A percentile compares a stretch with the other conserved stretches of the same genome.
Conservation (phyloP, 2,888 invertebrate genomes). For the Choreutis nemorana region DNA sequence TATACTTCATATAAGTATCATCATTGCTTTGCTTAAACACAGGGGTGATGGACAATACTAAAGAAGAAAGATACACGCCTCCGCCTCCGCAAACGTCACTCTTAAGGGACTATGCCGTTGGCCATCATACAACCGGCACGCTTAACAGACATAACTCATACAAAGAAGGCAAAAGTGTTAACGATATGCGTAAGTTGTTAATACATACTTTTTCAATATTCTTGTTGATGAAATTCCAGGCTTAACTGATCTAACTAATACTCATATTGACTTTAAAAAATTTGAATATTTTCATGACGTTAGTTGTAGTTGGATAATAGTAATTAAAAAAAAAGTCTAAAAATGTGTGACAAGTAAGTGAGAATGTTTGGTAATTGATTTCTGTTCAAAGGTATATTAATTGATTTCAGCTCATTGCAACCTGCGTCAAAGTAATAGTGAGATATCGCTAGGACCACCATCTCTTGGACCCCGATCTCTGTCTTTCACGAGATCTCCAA, state of each 20-base stretch:
- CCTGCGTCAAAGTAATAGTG: constrained; percentile 52
- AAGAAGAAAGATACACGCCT: constrained; percentile 31
- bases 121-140: constrained; percentile 20
- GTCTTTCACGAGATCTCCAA: constrained; percentile 45
- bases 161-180: constrained; percentile 49
- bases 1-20: not conserved
- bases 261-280: too few relatives aligned
- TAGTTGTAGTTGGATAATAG: too few relatives aligned
- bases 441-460: constrained; percentile 47
- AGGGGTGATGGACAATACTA: constrained; percentile 42
- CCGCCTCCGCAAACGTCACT: constrained; percentile 22
- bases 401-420: constrained; percentile 31
- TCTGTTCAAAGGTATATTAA: constrained; percentile 11
- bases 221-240: too few relatives aligned
- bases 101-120: constrained; percentile 36
- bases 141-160: constrained; percentile 58
- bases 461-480: constrained; percentile 51
- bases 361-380: not conserved
- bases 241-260: too few relatives aligned
- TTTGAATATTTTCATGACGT: too few relatives aligned
- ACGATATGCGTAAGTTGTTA: constrained; percentile 36
- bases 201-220: too few relatives aligned
- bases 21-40: constrained; percentile 14
- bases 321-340: too few relatives aligned
- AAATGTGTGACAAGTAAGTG: too few relatives aligned